These are phyloP conservation scores for Chesias legatella DNA, from an alignment of 2,888 invertebrate species.

Conservation along the genomic window DNA sequence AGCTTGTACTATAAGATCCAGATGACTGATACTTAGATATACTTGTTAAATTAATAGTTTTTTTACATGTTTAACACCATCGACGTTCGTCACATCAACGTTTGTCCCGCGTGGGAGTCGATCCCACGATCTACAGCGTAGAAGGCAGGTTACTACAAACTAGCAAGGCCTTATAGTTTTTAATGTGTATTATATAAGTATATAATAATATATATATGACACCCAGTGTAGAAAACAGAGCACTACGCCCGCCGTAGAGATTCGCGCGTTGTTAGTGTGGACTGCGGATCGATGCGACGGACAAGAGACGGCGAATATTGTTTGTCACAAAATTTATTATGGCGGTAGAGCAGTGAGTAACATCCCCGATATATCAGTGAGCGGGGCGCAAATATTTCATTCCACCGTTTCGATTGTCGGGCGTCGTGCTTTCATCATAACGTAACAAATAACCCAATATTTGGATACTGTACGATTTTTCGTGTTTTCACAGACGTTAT, in stretches of 20 bases:
- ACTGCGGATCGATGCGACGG: slow-evolving; percentile 64
- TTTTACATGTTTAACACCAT: no score
- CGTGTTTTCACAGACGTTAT: no score
- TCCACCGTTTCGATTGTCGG: slow-evolving; percentile 37
- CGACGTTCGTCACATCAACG: no score
- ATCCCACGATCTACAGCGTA: no score
- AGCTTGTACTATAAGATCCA: no score
- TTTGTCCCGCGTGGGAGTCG: no score
- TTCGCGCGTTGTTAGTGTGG: slow-evolving; percentile 47
- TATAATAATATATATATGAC: no score
- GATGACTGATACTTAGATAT: no score
- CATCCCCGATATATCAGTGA: slow-evolving; percentile 59
- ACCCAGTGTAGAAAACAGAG: slow-evolving; percentile 26
- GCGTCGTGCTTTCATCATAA: slow-evolving; percentile 6
- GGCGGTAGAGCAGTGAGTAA: slow-evolving; percentile 44
- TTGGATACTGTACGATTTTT: slow-evolving; percentile 4
- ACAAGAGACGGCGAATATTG: slow-evolving; percentile 75
- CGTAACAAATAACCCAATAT: slow-evolving; percentile 10
- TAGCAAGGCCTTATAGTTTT: no score
- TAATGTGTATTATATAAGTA: no score
- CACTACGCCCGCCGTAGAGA: slow-evolving; percentile 30
- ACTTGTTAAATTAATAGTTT: no score
- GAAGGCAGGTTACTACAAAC: no score
- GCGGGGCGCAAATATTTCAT: slow-evolving; percentile 60
- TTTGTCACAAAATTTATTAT: slow-evolving; percentile 78